These are phyloP conservation scores for Petaurus breviceps DNA, from an alignment of 2,113 vertebrate species.

Conservation along the genomic window DNA sequence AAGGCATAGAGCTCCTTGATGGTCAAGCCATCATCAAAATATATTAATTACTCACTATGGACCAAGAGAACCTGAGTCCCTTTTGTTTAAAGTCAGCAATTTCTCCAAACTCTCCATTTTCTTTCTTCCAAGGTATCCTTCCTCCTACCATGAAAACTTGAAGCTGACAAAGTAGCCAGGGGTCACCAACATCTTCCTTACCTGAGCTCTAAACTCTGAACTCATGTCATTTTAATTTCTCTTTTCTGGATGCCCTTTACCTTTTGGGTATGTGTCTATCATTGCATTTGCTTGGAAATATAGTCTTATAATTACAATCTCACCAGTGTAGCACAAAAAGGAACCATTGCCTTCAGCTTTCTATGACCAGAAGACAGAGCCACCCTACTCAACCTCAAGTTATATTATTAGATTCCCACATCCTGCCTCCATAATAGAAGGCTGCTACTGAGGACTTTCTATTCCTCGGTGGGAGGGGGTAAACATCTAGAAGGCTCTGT, in stretches of 20 bases:
- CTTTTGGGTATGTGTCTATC: background rate
- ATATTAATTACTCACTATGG: background rate
- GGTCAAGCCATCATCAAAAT: background rate
- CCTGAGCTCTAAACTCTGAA: background rate
- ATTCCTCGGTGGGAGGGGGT: background rate
- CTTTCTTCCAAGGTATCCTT: background rate
- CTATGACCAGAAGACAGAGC: background rate
- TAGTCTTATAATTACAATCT: background rate
- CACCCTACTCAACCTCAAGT: background rate
- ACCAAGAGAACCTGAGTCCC: background rate
- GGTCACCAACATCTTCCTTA: background rate
- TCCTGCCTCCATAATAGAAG: background rate
- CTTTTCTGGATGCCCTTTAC: background rate
- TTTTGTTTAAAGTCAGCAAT: background rate
- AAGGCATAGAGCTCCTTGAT: conserved; percentile 11
- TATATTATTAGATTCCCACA: background rate
- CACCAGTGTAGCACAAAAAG: background rate
- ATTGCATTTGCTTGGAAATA: background rate
- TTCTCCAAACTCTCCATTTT: background rate
- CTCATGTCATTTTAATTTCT: background rate
- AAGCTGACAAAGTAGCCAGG: background rate
- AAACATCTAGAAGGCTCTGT: background rate
- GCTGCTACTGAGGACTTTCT: background rate
- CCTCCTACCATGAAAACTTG: background rate
- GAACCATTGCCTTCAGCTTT: background rate